These are phyloP conservation scores for Mystacornis crossleyi DNA, from an alignment of 2,113 vertebrate genomes.

Conservation along the genomic window DNA sequence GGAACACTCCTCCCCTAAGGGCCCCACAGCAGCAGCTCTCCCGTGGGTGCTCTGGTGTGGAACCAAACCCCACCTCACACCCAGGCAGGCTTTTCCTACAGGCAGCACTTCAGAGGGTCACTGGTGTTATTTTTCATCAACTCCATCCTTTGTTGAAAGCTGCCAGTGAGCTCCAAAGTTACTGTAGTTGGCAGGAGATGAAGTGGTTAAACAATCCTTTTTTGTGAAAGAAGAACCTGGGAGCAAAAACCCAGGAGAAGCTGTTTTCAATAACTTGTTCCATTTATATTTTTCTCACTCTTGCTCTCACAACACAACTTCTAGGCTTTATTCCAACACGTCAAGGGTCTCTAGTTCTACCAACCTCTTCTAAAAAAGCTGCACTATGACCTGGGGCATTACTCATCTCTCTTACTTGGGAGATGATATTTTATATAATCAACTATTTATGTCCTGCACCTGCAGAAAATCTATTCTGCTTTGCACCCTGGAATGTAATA, in stretches of 20 bases:
- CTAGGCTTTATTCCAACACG: neutral
- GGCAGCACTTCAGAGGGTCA: neutral
- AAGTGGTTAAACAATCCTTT: neutral
- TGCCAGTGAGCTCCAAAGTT: neutral
- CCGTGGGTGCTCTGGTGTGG: neutral
- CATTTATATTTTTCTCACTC: conserved; percentile 4
- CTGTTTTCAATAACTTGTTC: neutral
- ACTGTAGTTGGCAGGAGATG: neutral
- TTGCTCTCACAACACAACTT: neutral
- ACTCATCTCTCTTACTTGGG: neutral
- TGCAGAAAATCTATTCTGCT: neutral
- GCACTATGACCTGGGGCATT: neutral
- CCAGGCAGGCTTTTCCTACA: neutral
- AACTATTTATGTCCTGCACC: neutral
- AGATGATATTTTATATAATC: neutral
- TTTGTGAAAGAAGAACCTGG: neutral
- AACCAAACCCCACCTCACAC: neutral
- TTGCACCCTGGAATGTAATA: neutral
- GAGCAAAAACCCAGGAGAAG: neutral
- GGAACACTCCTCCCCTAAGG: neutral
- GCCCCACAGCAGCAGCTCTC: neutral
- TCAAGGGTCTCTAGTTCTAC: neutral
- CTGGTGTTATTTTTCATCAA: neutral
- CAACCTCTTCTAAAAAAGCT: neutral
- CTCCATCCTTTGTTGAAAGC: neutral